Evolutionary conservation across 1,140 invertebrate species (phyloP).

Genomic region (Zaprionus ornatus): DNA sequence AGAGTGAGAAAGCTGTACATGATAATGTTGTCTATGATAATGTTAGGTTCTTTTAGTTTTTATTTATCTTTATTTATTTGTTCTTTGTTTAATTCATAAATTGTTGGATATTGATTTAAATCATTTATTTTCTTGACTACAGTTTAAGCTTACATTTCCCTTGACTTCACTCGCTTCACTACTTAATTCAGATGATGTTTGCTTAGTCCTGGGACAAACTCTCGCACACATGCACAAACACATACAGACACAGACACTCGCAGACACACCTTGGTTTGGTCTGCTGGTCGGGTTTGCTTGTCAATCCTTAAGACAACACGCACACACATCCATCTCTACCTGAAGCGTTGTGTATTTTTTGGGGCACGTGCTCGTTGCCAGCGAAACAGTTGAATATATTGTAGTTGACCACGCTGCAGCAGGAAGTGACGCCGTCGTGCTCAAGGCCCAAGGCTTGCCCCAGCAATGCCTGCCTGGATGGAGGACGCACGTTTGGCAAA

Average conservation of each 20-base stretch:
- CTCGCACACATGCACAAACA: neutral
- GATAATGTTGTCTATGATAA: no score
- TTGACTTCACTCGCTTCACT: neutral
- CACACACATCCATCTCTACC: neutral
- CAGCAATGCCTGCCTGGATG: conserved; percentile 10
- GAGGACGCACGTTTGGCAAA: conserved; percentile 62
- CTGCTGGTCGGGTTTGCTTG: neutral
- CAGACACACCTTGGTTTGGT: neutral
- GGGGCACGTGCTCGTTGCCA: neutral
- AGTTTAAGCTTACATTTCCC: no score
- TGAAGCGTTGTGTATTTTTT: conserved; percentile 31
- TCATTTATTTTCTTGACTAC: no score
- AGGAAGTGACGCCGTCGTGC: conserved; percentile 3
- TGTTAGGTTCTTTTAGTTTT: no score
- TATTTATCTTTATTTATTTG: no score
- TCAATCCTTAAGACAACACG: neutral
- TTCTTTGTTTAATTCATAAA: no score
- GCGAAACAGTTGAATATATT: neutral
- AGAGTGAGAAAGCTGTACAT: no score
- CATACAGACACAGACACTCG: neutral
- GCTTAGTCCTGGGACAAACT: conserved; percentile 1
- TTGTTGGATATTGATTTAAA: no score
- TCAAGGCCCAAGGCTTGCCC: conserved; percentile 23
- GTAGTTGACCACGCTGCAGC: conserved; percentile 14
- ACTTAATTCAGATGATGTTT: conserved; percentile 23